Evolutionary conservation across 2,797 vertebrate species (phyloP).

Genomic region (Melanotaenia nigrans): DNA sequence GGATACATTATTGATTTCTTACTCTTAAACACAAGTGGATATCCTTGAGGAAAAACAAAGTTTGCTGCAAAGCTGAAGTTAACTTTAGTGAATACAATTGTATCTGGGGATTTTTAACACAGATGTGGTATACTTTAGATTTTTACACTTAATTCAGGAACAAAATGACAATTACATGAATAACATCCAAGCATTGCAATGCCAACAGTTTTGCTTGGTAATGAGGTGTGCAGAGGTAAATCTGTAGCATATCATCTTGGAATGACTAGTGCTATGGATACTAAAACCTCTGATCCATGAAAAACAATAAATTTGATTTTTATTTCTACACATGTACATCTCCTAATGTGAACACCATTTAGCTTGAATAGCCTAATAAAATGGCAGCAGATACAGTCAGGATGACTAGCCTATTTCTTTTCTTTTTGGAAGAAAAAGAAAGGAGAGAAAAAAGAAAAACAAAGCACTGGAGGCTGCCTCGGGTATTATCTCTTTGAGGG

Average conservation of each 20-base stretch:
- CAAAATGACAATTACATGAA: conserved; percentile 37
- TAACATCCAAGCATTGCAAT: conserved; percentile 1
- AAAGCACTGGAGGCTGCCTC: conserved; percentile 56
- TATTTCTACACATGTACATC: conserved; percentile 44
- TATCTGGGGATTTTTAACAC: conserved; percentile 5
- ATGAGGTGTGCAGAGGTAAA: conserved; percentile 40
- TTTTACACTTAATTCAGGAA: conserved; percentile 1
- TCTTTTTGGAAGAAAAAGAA: conserved; percentile 12
- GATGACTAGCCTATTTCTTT: conserved; percentile 21
- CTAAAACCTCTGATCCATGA: conserved; percentile 52
- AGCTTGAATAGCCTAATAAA: conserved; percentile 45
- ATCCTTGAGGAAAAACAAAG: conserved; percentile 62
- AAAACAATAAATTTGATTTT: conserved; percentile 48
- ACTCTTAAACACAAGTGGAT: conserved; percentile 54
- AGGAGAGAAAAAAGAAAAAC: conserved; percentile 17
- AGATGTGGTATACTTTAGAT: conserved; percentile 14
- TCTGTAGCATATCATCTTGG: conserved; percentile 28
- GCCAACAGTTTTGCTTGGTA: conserved; percentile 38
- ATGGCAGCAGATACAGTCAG: conserved; percentile 43
- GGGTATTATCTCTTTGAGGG: conserved; percentile 61
- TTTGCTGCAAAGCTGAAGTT: conserved; percentile 46
- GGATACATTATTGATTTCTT: conserved; percentile 69
- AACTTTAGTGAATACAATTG: conserved; percentile 25
- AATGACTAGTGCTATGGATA: conserved; percentile 34
- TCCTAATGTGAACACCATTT: conserved; percentile 38